These are phyloP conservation scores for Dinothrombium tinctorium DNA, from an alignment of 1,140 invertebrate genomes.

Conservation along the genomic window DNA sequence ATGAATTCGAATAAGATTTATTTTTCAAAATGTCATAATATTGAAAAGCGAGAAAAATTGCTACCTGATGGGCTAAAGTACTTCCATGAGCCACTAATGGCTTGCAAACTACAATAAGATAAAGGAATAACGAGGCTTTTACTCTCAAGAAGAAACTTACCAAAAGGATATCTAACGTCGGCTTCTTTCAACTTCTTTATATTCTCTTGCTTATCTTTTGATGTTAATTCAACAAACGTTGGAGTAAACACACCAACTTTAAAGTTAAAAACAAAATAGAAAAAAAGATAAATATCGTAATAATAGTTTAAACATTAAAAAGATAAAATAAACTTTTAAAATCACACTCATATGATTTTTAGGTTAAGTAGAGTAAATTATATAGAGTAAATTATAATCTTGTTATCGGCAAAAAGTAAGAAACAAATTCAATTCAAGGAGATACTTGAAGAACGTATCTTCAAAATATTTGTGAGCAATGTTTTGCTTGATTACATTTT, in stretches of 20 bases:
- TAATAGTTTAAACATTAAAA: no score
- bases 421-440: no score
- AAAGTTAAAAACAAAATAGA: slow-evolving; percentile 17
- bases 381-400: no score
- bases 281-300: slow-evolving; percentile 9
- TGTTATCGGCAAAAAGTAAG: no score
- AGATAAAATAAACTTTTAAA: no score
- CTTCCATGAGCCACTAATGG: slow-evolving; percentile 30
- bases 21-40: neutral
- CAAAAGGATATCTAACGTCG: slow-evolving; percentile 44
- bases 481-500: no score
- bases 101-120: slow-evolving; percentile 44
- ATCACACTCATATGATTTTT: slow-evolving; percentile 16
- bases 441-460: no score
- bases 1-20: slow-evolving; percentile 5
- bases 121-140: slow-evolving; percentile 10
- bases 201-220: slow-evolving; percentile 33
- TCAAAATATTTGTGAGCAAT: no score
- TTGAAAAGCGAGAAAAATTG: slow-evolving; percentile 1
- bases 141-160: slow-evolving; percentile 20
- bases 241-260: slow-evolving; percentile 50
- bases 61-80: slow-evolving; percentile 17
- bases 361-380: no score
- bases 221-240: slow-evolving; percentile 51
- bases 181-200: slow-evolving; percentile 30